These are phyloP conservation scores for Serrognathus titanus DNA, from an alignment of 2,888 invertebrate species.

Conservation along the genomic window DNA sequence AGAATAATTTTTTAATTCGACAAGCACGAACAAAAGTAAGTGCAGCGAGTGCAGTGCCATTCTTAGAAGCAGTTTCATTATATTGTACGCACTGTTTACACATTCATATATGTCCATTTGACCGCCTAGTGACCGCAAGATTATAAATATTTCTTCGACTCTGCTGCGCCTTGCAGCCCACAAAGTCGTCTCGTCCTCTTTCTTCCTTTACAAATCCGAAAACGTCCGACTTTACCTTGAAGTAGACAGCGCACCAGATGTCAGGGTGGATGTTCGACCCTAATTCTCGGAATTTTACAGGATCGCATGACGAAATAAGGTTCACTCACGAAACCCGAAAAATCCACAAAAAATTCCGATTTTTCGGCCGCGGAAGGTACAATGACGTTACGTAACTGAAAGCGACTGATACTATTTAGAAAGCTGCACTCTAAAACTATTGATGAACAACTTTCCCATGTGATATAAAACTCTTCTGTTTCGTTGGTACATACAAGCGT, in stretches of 20 bases:
- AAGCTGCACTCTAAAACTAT: slow-evolving; percentile 21
- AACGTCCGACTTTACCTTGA: slow-evolving; percentile 1
- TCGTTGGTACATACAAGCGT: no score
- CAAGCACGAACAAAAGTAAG: no score
- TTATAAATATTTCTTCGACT: not conserved
- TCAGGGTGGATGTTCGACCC: slow-evolving; percentile 3
- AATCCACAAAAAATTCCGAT: no score
- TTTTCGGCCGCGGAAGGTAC: no score
- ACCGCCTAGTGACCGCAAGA: slow-evolving; percentile 1
- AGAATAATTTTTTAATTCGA: no score
- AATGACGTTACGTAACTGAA: slow-evolving; percentile 13
- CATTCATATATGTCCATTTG: slow-evolving; percentile 12
- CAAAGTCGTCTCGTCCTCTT: not conserved
- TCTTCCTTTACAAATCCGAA: not conserved
- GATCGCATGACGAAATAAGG: not conserved
- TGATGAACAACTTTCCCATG: slow-evolving; percentile 21
- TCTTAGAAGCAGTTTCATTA: no score
- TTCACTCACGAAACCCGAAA: no score
- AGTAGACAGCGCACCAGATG: not conserved
- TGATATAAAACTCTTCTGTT: not conserved
- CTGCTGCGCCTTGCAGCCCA: not conserved
- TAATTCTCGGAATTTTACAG: slow-evolving; percentile 6
- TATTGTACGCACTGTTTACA: no score
- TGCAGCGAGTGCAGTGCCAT: no score
- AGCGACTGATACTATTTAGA: slow-evolving; percentile 17